Conservation (phyloP, 2,797 vertebrate species). For the Pseudopleuronectes americanus region DNA sequence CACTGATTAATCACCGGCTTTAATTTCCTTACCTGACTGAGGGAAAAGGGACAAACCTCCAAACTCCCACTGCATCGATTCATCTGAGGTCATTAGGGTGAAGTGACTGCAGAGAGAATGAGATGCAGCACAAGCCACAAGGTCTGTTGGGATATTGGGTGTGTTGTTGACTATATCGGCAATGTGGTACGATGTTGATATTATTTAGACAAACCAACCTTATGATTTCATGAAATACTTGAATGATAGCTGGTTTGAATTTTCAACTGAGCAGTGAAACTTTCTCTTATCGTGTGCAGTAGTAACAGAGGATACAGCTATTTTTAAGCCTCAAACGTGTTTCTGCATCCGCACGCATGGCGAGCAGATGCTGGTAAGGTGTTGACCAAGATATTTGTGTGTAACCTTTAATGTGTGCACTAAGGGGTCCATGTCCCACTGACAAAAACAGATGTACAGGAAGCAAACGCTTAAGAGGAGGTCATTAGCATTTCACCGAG, state of each 20-base stretch:
- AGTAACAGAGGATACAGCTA: neutral
- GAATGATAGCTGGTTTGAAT: neutral
- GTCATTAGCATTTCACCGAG: too few relatives aligned
- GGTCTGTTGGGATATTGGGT: neutral
- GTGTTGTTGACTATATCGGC: neutral
- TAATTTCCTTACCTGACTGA: neutral
- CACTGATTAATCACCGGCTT: slow-evolving; percentile 5
- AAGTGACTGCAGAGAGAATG: neutral
- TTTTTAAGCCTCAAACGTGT: slow-evolving; percentile 10
- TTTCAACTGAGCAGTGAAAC: neutral
- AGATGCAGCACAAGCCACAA: neutral
- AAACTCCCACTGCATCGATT: neutral
- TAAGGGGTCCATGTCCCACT: too few relatives aligned
- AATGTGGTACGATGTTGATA: neutral
- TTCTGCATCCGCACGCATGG: neutral
- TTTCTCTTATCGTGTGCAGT: neutral
- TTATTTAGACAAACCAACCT: neutral
- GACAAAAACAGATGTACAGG: too few relatives aligned
- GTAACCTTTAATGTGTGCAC: too few relatives aligned
- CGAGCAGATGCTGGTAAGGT: too few relatives aligned
- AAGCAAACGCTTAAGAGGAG: too few relatives aligned
- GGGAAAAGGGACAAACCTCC: neutral
- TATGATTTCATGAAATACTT: neutral
- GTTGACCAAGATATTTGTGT: too few relatives aligned
- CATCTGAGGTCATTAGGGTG: neutral